These are phyloP conservation scores for Aulostomus chinensis DNA, from an alignment of 2,797 vertebrate species.

Conservation along the genomic window DNA sequence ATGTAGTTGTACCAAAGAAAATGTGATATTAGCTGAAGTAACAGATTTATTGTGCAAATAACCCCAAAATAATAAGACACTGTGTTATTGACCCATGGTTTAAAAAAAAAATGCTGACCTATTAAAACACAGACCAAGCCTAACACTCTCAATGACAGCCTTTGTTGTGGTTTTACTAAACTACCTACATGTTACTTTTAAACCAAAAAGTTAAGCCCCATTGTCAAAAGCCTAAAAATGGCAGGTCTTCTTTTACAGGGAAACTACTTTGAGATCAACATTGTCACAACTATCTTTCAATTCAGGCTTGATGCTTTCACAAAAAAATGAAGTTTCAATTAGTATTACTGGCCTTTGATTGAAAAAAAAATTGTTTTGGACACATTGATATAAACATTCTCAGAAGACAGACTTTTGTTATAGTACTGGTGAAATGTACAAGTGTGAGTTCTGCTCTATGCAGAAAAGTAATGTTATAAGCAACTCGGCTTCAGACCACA, in stretches of 20 bases:
- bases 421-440: conserved; percentile 16
- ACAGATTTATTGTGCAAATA: conserved; percentile 66
- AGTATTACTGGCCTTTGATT: too few relatives aligned
- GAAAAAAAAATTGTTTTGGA: too few relatives aligned
- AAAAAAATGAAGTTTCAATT: too few relatives aligned
- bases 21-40: conserved; percentile 40
- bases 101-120: conserved; percentile 51
- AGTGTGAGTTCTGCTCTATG: too few relatives aligned
- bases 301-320: conserved; percentile 9
- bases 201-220: conserved; percentile 10
- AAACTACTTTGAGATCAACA: neutral
- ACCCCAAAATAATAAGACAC: conserved; percentile 61
- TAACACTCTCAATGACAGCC: conserved; percentile 1
- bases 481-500: conserved; percentile 2
- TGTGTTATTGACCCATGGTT: conserved; percentile 60
- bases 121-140: conserved; percentile 8
- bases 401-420: conserved; percentile 49
- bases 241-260: too few relatives aligned
- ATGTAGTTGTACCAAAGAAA: conserved; percentile 61
- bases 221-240: too few relatives aligned
- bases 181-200: conserved; percentile 23
- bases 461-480: too few relatives aligned
- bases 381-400: conserved; percentile 14
- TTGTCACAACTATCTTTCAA: neutral
- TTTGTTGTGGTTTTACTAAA: conserved; percentile 14